Evolutionary conservation across 1,140 invertebrate genomes (phyloP).

Genomic region (Sitophilus oryzae): DNA sequence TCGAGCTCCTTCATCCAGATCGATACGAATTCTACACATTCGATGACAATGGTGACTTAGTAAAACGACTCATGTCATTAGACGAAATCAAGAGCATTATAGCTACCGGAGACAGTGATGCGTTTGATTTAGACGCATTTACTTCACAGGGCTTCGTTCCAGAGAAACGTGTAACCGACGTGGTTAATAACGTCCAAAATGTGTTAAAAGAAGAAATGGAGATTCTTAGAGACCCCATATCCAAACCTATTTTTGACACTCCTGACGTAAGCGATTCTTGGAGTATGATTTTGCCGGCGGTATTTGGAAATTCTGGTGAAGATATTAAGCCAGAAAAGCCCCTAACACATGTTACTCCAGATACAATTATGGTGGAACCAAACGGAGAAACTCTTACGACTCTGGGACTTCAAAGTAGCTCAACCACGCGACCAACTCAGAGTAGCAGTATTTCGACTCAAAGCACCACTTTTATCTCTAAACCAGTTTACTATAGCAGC

Average conservation of each 20-base stretch:
- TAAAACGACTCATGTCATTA: constrained; percentile 74
- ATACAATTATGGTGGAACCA: constrained; percentile 38
- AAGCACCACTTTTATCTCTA: not conserved
- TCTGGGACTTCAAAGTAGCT: constrained; percentile 3
- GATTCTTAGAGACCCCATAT: constrained; percentile 48
- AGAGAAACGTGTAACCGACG: constrained; percentile 66
- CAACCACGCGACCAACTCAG: no score
- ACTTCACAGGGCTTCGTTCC: constrained; percentile 44
- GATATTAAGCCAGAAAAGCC: constrained; percentile 37
- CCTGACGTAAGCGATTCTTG: constrained; percentile 68
- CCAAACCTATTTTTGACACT: constrained; percentile 53
- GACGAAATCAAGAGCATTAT: constrained; percentile 78
- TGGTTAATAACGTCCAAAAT: constrained; percentile 74
- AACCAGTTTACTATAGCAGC: constrained; percentile 15
- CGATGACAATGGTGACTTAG: constrained; percentile 70
- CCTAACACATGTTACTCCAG: constrained; percentile 30
- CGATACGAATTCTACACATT: constrained; percentile 81
- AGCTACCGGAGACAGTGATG: constrained; percentile 64
- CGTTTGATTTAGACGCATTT: constrained; percentile 31
- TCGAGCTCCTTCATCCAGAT: constrained; percentile 67
- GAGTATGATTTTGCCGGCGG: constrained; percentile 71
- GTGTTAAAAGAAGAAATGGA: constrained; percentile 72
- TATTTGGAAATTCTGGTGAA: constrained; percentile 60
- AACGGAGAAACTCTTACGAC: constrained; percentile 25
- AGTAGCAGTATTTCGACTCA: constrained; percentile 1